phyloP scores from a whole-genome alignment of 2,113 vertebrate species.

The Lepus timidus region DNA sequence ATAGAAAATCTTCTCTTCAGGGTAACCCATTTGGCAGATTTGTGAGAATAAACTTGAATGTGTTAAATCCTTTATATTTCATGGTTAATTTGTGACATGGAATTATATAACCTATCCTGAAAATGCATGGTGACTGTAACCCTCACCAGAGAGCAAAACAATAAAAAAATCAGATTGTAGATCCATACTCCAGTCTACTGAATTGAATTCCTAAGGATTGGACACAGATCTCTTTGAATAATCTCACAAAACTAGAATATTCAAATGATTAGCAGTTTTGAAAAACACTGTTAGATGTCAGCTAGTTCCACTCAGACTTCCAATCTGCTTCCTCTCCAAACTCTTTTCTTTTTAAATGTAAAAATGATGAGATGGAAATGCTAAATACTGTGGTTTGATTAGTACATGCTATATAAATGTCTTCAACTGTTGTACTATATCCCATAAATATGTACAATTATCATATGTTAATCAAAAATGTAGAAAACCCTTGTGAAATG shows the following conservation, averaged over 20 bases:
- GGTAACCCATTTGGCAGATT: background rate
- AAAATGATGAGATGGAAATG: too few species aligned
- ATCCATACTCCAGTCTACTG: background rate
- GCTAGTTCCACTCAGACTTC: background rate
- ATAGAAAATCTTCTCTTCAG: background rate
- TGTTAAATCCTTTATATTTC: background rate
- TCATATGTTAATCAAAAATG: too few species aligned
- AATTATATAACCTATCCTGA: background rate
- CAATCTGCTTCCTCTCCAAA: constrained; percentile 2
- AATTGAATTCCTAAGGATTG: background rate
- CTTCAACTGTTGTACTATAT: too few species aligned
- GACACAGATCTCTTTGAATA: background rate
- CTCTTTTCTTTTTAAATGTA: background rate
- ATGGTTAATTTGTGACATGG: background rate
- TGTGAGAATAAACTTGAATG: background rate
- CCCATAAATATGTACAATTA: too few species aligned
- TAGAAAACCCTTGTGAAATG: too few species aligned
- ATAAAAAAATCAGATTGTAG: background rate
- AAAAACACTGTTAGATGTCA: background rate
- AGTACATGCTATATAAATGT: too few species aligned
- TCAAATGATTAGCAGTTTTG: background rate
- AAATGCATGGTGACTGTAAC: background rate
- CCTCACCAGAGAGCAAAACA: background rate
- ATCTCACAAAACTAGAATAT: background rate
- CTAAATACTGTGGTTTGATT: too few species aligned